Conservation (phyloP, 2,113 vertebrate species). For the Siphamia tubifer region DNA sequence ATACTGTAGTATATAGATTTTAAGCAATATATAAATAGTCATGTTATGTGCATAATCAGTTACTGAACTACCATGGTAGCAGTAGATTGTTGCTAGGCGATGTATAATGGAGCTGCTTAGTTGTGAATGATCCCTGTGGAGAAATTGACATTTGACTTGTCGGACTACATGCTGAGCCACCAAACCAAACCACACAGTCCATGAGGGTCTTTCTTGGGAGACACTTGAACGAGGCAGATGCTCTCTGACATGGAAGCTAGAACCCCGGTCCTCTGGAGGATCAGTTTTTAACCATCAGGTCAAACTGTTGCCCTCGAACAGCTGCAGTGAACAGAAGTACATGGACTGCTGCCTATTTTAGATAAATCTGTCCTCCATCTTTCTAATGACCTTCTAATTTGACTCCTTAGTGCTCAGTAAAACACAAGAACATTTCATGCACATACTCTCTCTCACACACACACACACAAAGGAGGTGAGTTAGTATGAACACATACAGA, state of each 20-base stretch:
- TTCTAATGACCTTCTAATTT: slow-evolving; percentile 12
- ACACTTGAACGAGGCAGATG: slow-evolving; percentile 10
- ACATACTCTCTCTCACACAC: neutral
- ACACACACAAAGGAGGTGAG: neutral
- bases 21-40: accelerated
- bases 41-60: neutral
- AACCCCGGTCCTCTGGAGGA: neutral
- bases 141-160: slow-evolving; percentile 16
- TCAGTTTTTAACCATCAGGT: neutral
- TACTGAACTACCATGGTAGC: neutral
- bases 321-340: neutral
- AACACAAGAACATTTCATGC: neutral
- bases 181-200: neutral
- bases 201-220: neutral
- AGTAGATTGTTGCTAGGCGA: neutral
- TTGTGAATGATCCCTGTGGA: slow-evolving; percentile 8
- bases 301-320: neutral
- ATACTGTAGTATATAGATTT: neutral
- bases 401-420: neutral
- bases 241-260: slow-evolving; percentile 11
- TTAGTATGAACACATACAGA: neutral
- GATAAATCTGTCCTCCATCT: neutral
- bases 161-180: slow-evolving; percentile 6
- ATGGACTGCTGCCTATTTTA: neutral
- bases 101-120: slow-evolving; percentile 4